Evolutionary conservation across 2,888 invertebrate species (phyloP).

Genomic region (Drosophila kambysellisi): DNA sequence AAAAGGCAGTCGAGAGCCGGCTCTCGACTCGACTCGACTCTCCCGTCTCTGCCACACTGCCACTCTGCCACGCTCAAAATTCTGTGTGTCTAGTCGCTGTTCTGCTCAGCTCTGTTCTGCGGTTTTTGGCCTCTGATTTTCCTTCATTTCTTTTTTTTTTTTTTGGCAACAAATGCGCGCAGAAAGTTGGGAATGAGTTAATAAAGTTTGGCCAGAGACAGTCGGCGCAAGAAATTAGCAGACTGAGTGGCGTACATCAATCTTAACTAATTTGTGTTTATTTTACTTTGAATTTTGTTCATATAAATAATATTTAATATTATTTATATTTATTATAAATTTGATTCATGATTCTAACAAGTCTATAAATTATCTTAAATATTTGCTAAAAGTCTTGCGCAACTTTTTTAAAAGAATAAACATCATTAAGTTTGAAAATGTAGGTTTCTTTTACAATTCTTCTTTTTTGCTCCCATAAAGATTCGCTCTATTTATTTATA

Average conservation of each 20-base stretch:
- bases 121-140: conserved; percentile 6
- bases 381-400: neutral
- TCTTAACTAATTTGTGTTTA: neutral
- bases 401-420: neutral
- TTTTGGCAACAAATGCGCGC: neutral
- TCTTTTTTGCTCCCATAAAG: neutral
- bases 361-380: neutral
- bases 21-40: conserved; percentile 17
- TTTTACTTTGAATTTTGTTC: neutral
- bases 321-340: rapidly evolving
- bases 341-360: neutral
- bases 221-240: neutral
- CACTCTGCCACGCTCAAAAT: neutral
- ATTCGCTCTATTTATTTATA: neutral
- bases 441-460: no score
- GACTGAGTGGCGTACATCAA: neutral
- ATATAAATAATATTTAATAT: neutral
- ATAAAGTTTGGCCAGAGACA: neutral
- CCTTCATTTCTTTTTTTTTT: conserved; percentile 4
- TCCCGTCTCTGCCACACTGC: conserved; percentile 4
- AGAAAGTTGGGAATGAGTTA: neutral
- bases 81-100: conserved; percentile 21
- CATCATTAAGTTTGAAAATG: neutral
- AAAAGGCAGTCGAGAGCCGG: conserved; percentile 13
- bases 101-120: neutral